Evolutionary conservation across 2,888 invertebrate genomes (phyloP).

Genomic region (Hydrotaea diabolus): DNA sequence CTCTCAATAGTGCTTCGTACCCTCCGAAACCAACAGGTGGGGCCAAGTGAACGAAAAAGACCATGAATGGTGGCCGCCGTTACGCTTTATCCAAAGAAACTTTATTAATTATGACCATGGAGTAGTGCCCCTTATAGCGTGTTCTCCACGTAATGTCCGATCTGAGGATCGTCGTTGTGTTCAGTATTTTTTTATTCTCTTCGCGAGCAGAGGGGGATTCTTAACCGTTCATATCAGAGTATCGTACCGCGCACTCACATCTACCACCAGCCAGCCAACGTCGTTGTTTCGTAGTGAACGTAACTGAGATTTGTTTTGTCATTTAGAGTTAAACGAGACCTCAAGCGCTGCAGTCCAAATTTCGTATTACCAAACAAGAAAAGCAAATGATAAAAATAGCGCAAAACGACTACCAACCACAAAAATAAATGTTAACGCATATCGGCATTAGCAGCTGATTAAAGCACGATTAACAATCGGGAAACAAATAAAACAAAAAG

Average conservation of each 20-base stretch:
- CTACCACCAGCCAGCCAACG: neutral
- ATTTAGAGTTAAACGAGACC: constrained; percentile 64
- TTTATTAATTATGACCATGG: constrained; percentile 10
- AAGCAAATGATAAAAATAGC: constrained; percentile 17
- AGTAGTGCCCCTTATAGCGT: neutral
- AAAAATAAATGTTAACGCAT: constrained; percentile 22
- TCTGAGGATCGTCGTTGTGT: constrained; percentile 45
- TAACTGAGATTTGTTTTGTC: constrained; percentile 50
- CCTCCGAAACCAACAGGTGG: neutral
- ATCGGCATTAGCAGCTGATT: constrained; percentile 51
- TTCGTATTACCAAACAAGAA: constrained; percentile 48
- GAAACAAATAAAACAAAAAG: neutral
- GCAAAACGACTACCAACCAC: constrained; percentile 14
- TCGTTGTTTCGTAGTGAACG: constrained; percentile 38
- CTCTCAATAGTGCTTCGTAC: neutral
- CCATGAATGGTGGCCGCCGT: constrained; percentile 41
- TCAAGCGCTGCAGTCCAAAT: constrained; percentile 54
- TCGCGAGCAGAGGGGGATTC: constrained; percentile 5
- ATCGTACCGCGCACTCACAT: constrained; percentile 14
- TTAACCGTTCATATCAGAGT: neutral
- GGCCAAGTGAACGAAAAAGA: no score
- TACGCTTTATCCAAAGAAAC: constrained; percentile 30
- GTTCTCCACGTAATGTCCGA: constrained; percentile 30
- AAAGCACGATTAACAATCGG: constrained; percentile 39
- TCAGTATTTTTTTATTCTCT: constrained; percentile 41